phyloP scores from a whole-genome alignment of 2,113 vertebrate genomes.

The Myrmophylax atrothorax region DNA sequence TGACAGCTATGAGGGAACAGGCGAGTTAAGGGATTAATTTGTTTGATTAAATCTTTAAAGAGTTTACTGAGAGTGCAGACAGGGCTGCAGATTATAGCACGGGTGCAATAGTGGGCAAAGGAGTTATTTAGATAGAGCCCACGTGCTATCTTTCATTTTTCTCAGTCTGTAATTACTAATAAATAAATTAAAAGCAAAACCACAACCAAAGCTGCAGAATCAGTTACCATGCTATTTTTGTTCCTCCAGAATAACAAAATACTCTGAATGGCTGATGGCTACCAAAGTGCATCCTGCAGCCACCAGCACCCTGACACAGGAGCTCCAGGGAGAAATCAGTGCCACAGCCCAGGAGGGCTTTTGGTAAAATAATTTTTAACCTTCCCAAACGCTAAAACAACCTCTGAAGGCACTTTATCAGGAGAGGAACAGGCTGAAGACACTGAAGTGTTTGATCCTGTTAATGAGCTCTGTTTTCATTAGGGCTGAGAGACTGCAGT shows the following conservation, averaged over 20 bases:
- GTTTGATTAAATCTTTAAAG: slow-evolving; percentile 69
- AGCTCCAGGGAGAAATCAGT: not conserved
- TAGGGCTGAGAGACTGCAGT: not conserved
- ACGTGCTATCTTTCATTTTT: not conserved
- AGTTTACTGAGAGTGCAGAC: slow-evolving; percentile 43
- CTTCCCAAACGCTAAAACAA: not conserved
- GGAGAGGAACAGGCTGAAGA: not conserved
- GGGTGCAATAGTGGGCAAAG: not conserved
- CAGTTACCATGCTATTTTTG: not conserved
- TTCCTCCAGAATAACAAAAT: not conserved
- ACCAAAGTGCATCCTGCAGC: not conserved
- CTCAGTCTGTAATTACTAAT: not conserved
- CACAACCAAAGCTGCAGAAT: not conserved
- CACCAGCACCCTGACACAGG: not conserved
- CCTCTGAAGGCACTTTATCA: not conserved
- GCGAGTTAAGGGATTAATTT: slow-evolving; percentile 44
- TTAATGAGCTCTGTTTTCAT: not conserved
- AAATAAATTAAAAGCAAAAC: slow-evolving; percentile 37
- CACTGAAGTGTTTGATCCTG: not conserved
- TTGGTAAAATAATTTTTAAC: not conserved
- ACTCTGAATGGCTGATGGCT: not conserved
- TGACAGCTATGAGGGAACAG: not conserved
- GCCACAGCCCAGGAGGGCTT: not conserved
- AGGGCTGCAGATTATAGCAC: not conserved
- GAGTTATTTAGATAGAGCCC: slow-evolving; percentile 25